Evolutionary conservation across 2,113 vertebrate genomes (phyloP).

Genomic region (Glareola pratincola): DNA sequence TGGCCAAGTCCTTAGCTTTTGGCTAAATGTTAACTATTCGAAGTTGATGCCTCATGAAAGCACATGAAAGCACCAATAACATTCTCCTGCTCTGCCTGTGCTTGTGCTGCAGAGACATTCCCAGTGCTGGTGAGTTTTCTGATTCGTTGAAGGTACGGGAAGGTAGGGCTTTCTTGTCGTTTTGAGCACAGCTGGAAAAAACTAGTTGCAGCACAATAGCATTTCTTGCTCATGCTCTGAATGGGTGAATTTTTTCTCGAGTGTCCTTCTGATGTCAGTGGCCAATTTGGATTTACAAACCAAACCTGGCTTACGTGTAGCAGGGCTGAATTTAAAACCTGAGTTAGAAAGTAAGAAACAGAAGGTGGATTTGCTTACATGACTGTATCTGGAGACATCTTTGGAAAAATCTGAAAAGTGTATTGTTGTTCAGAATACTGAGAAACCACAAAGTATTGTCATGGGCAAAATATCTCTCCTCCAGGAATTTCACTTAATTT

Average conservation of each 20-base stretch:
- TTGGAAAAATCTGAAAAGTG: too few species aligned
- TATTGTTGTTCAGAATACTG: not conserved
- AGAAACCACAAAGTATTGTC: not conserved
- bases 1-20: not conserved
- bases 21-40: not conserved
- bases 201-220: not conserved
- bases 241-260: not conserved
- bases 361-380: not conserved
- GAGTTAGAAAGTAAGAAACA: not conserved
- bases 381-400: not conserved
- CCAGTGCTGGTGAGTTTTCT: not conserved
- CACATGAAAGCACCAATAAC: not conserved
- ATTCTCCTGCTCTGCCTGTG: not conserved
- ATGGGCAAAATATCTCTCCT: not conserved
- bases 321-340: not conserved
- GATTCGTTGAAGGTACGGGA: not conserved
- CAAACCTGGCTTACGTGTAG: not conserved
- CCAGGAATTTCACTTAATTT: not conserved
- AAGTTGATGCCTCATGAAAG: not conserved
- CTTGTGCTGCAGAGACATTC: not conserved
- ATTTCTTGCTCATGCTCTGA: not conserved
- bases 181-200: not conserved
- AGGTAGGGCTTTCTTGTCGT: not conserved
- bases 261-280: not conserved
- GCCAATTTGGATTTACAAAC: not conserved